A percentile compares a stretch with the other conserved stretches of the same genome.
Conservation (phyloP, 2,888 invertebrate genomes). For the Lottia scabra region DNA sequence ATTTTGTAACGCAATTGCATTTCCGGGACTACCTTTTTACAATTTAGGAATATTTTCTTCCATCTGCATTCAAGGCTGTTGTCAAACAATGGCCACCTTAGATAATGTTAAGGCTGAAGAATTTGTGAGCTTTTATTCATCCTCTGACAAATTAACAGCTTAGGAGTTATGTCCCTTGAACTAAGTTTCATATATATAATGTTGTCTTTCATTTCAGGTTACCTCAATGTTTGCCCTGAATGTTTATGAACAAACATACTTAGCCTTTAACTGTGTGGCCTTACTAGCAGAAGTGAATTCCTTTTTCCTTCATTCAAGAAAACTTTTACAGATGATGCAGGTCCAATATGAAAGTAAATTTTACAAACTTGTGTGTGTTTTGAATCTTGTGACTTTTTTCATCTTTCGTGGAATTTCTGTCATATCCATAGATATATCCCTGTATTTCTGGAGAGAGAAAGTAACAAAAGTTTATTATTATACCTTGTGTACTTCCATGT, state of each 20-base stretch:
- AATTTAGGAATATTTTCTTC: too few species aligned
- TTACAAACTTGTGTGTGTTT: conserved; percentile 51
- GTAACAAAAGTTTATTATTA: conserved; percentile 51
- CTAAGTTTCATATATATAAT: not conserved
- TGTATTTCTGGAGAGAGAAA: conserved; percentile 43
- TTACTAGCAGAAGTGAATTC: conserved; percentile 67
- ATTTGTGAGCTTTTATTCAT: too few species aligned
- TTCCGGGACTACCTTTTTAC: too few species aligned
- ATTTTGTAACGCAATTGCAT: too few species aligned
- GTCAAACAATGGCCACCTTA: too few species aligned
- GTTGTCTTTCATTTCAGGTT: conserved; percentile 51
- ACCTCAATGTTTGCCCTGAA: conserved; percentile 64
- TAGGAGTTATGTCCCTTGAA: too few species aligned
- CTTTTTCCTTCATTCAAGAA: conserved; percentile 66
- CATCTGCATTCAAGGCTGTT: too few species aligned
- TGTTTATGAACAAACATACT: conserved; percentile 51
- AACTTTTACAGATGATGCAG: conserved; percentile 64
- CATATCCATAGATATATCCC: conserved; percentile 48
- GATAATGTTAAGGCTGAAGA: too few species aligned
- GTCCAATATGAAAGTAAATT: conserved; percentile 47
- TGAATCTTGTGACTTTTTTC: conserved; percentile 63
- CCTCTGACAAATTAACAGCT: too few species aligned
- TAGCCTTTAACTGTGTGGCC: conserved; percentile 64
- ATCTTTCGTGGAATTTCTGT: conserved; percentile 54
- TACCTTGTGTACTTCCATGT: conserved; percentile 47